Conservation (phyloP, 23 tunicate genomes). For the Pegea sp. region DNA sequence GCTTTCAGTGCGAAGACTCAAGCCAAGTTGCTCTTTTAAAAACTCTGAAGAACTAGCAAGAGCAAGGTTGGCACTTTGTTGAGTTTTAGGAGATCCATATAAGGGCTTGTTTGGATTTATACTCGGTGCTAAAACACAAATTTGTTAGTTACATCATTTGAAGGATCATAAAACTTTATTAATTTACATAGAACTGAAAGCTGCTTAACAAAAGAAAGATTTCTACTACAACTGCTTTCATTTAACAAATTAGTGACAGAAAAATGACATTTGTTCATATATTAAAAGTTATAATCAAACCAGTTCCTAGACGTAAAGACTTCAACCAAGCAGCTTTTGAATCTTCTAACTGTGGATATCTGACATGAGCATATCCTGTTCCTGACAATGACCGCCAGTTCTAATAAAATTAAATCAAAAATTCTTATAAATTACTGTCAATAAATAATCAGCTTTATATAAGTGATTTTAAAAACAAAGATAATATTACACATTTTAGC, state of each 20-base stretch:
- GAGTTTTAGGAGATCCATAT: conserved; percentile 4
- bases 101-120: conserved; percentile 5
- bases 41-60: conserved; percentile 30
- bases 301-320: conserved; percentile 32
- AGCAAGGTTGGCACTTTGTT: conserved; percentile 7
- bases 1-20: conserved; percentile 18
- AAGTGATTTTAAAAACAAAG: too few relatives aligned
- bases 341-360: conserved; percentile 6
- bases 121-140: conserved; percentile 1
- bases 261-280: background rate
- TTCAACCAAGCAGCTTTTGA: conserved; percentile 25
- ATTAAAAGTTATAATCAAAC: background rate
- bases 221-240: background rate
- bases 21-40: conserved; percentile 22
- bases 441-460: too few relatives aligned
- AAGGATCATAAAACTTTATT: background rate
- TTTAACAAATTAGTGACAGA: background rate
- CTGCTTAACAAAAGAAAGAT: background rate
- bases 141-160: background rate
- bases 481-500: too few relatives aligned
- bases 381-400: conserved; percentile 18
- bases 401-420: conserved; percentile 1
- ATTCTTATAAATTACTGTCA: too few relatives aligned
- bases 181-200: background rate
- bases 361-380: conserved; percentile 6